Percentiles rank a stretch among this genome's conserved stretches.
These are phyloP conservation scores for Heliangelus exortis DNA, from an alignment of 2,797 vertebrate species.

Conservation along the genomic window DNA sequence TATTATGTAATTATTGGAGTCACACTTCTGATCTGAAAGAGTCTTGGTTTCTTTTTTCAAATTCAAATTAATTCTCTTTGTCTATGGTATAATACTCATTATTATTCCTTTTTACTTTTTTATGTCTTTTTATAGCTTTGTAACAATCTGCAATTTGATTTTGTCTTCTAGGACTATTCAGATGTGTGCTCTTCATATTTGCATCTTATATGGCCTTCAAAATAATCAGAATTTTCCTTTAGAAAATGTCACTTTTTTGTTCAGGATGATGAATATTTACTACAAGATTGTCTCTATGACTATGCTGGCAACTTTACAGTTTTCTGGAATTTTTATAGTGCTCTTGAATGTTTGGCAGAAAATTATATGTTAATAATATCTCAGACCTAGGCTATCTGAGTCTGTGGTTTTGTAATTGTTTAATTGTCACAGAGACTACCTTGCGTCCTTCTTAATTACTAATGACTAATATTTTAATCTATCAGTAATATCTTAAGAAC, in stretches of 20 bases:
- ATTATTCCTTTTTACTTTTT: too few relatives aligned
- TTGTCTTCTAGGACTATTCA: neutral
- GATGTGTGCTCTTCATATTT: neutral
- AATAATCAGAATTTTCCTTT: neutral
- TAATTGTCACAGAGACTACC: neutral
- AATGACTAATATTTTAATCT: neutral
- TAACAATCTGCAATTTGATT: neutral
- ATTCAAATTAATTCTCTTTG: neutral
- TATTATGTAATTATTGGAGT: neutral
- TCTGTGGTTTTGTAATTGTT: neutral
- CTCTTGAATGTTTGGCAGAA: neutral
- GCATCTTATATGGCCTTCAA: neutral
- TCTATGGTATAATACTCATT: neutral
- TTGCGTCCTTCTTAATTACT: neutral
- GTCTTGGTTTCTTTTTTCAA: neutral
- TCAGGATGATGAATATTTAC: neutral
- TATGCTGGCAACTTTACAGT: neutral
- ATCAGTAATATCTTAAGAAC: neutral
- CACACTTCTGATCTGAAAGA: neutral
- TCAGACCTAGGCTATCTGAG: neutral
- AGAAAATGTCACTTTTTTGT: neutral
- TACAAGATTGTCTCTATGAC: neutral
- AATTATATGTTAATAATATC: neutral
- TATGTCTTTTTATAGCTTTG: too few relatives aligned
- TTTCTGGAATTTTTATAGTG: neutral